Conservation (phyloP, 2,113 vertebrate genomes). For the Ahaetulla prasina region DNA sequence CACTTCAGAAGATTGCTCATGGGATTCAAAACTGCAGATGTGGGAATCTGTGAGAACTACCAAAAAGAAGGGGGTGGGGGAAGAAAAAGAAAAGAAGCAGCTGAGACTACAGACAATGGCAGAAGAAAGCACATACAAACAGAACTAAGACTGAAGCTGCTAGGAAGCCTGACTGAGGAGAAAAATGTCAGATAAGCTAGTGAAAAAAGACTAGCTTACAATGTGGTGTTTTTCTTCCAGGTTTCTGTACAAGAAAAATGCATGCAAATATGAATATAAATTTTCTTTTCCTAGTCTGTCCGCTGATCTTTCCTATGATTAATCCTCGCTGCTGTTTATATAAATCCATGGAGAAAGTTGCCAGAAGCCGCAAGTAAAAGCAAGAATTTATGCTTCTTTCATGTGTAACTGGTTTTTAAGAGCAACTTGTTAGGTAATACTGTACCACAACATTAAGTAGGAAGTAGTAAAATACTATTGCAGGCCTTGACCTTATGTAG, state of each 20-base stretch:
- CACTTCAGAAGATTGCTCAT: background rate
- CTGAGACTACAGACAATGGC: background rate
- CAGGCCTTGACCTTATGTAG: background rate
- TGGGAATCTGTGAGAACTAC: background rate
- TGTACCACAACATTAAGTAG: slow-evolving; percentile 14
- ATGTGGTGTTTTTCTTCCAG: background rate
- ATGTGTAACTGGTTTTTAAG: slow-evolving; percentile 25
- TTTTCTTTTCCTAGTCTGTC: background rate
- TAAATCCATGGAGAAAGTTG: background rate
- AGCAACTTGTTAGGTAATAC: slow-evolving; percentile 3
- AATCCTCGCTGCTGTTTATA: background rate
- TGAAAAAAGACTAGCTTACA: background rate
- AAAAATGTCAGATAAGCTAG: background rate
- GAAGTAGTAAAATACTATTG: slow-evolving; percentile 9
- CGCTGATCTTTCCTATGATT: background rate
- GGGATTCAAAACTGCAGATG: slow-evolving; percentile 1
- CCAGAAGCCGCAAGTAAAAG: background rate
- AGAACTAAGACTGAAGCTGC: background rate
- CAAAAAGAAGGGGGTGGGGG: background rate
- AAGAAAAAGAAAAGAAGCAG: background rate
- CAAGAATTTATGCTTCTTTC: slow-evolving; percentile 14
- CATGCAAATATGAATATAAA: background rate
- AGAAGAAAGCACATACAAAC: background rate
- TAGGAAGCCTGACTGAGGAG: background rate
- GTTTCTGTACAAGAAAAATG: background rate